phyloP scores from a whole-genome alignment of 2,113 vertebrate genomes.

The Butorides virescens region DNA sequence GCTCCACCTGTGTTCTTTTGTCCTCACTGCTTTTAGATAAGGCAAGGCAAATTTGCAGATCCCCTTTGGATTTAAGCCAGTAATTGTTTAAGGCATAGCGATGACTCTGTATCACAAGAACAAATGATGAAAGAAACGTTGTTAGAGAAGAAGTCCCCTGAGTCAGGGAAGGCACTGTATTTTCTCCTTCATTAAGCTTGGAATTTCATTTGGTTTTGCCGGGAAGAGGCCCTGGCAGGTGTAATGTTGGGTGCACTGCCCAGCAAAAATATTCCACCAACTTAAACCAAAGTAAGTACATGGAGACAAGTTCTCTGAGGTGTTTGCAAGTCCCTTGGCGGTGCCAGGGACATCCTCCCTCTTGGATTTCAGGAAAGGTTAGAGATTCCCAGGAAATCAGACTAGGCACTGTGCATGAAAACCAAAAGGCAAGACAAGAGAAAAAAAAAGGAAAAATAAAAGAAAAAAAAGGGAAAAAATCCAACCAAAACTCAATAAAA shows the following conservation, averaged over 20 bases:
- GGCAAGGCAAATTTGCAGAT: neutral
- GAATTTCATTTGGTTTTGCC: neutral
- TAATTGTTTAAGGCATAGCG: neutral
- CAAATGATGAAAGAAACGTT: neutral
- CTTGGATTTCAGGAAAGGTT: neutral
- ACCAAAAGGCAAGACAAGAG: neutral
- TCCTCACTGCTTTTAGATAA: neutral
- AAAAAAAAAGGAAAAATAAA: too few relatives aligned
- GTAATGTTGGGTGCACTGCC: neutral
- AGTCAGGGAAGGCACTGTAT: neutral
- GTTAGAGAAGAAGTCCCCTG: neutral
- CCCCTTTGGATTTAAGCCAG: neutral
- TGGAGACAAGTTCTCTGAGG: neutral
- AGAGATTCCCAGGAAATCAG: neutral
- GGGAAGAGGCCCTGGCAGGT: neutral
- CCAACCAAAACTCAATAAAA: neutral
- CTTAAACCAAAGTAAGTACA: neutral
- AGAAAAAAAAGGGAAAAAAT: too few relatives aligned
- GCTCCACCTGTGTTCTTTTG: neutral
- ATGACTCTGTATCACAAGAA: neutral
- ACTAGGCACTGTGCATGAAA: accelerated
- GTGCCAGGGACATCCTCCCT: neutral
- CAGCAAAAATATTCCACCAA: neutral
- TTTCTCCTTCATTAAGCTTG: neutral
- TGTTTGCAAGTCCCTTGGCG: neutral